These are phyloP conservation scores for Lepisosteus oculatus DNA, from an alignment of 2,113 vertebrate genomes.

Conservation along the genomic window DNA sequence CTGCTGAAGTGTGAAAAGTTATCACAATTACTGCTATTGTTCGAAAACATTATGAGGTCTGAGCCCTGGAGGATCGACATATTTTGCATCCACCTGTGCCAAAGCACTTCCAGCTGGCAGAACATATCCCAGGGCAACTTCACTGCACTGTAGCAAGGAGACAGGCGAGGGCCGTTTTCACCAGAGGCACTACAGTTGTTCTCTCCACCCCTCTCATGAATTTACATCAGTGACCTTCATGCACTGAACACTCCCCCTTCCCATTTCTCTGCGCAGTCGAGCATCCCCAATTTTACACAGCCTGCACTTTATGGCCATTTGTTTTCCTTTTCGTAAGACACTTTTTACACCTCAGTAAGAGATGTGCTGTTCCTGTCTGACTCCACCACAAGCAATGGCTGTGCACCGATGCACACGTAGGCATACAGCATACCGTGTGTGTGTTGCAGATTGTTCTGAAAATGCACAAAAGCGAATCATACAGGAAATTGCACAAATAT, in stretches of 20 bases:
- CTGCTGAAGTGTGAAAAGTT: conserved; percentile 3
- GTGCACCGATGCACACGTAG: too few species aligned
- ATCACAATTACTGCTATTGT: neutral
- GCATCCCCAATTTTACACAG: conserved; percentile 1
- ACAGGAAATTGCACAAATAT: too few species aligned
- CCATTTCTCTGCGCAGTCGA: conserved; percentile 6
- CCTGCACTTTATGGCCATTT: neutral
- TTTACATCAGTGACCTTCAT: conserved; percentile 17
- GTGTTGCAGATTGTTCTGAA: too few species aligned
- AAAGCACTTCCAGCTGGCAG: conserved; percentile 7
- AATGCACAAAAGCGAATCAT: too few species aligned
- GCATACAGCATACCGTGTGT: too few species aligned
- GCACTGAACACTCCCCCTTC: neutral
- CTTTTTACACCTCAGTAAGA: too few species aligned
- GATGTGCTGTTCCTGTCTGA: too few species aligned
- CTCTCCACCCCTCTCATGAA: neutral
- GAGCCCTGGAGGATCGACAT: neutral
- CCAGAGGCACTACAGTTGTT: too few species aligned
- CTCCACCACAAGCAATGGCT: too few species aligned
- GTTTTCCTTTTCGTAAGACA: too few species aligned
- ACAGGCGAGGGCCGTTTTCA: neutral
- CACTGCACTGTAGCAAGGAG: neutral
- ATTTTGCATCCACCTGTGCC: conserved; percentile 10
- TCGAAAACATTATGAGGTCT: neutral
- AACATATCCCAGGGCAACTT: neutral